Conservation (phyloP, 2,113 vertebrate species). For the Clarias batrachus region DNA sequence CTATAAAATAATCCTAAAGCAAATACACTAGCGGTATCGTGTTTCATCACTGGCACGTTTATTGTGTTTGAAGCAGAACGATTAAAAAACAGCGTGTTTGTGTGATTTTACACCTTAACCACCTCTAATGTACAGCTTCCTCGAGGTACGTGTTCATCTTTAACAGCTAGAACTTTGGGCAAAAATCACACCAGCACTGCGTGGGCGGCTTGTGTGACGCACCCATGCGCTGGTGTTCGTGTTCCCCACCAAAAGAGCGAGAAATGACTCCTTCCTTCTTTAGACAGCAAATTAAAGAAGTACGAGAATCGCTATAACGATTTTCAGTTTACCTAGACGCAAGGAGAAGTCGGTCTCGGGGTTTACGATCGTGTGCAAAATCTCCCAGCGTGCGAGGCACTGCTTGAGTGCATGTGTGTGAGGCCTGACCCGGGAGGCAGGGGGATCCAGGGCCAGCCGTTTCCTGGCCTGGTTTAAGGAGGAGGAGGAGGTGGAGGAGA, state of each 20-base stretch:
- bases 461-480: constrained; percentile 68
- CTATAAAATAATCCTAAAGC: not conserved
- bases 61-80: not conserved
- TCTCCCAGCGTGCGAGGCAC: constrained; percentile 44
- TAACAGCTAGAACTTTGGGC: not conserved
- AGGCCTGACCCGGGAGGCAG: constrained; percentile 53
- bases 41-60: not conserved
- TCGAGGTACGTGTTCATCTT: not conserved
- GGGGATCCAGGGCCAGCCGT: constrained; percentile 75
- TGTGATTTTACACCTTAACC: not conserved
- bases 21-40: not conserved
- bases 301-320: not conserved
- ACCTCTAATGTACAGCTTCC: constrained; percentile 4
- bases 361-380: constrained; percentile 28
- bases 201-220: constrained; percentile 26
- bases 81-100: not conserved
- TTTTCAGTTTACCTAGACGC: not conserved
- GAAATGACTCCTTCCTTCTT: not conserved
- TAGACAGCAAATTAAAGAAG: constrained; percentile 9
- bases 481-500: constrained; percentile 56
- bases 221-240: not conserved
- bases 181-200: not conserved
- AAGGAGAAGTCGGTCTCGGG: not conserved
- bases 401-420: constrained; percentile 30
- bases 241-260: not conserved